These are phyloP conservation scores for Vicugna pacos DNA, from an alignment of 2,113 vertebrate genomes.

Conservation along the genomic window DNA sequence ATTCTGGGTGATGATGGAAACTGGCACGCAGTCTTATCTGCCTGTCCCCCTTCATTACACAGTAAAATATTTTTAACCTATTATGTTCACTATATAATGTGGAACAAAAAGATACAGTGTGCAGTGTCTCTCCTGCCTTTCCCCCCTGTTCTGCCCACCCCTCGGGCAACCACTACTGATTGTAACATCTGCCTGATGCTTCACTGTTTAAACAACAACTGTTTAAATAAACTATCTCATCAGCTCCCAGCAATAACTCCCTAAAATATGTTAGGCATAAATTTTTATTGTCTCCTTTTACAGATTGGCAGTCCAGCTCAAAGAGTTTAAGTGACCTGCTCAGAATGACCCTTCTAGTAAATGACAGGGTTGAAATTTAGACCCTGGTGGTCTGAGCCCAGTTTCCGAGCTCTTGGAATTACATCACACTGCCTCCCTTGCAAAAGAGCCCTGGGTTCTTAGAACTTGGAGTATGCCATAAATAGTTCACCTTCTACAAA, in stretches of 20 bases:
- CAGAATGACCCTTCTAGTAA: background rate
- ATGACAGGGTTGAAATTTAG: background rate
- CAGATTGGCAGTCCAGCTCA: background rate
- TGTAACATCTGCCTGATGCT: background rate
- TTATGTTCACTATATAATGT: background rate
- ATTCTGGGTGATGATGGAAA: background rate
- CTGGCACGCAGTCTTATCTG: background rate
- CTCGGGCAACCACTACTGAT: background rate
- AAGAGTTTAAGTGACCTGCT: background rate
- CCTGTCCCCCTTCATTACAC: background rate
- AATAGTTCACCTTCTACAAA: slow-evolving; percentile 60
- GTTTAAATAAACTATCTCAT: background rate
- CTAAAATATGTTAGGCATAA: background rate
- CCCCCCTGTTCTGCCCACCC: background rate
- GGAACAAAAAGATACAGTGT: background rate
- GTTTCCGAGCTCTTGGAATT: background rate
- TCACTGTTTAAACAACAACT: background rate
- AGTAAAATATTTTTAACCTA: background rate
- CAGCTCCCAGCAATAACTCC: background rate
- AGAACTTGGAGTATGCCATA: slow-evolving; percentile 42
- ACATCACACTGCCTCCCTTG: background rate
- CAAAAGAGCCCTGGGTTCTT: background rate
- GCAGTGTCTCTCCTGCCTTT: background rate
- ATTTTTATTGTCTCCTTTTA: background rate
- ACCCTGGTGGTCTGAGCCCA: background rate